These are phyloP conservation scores for Sebastes flavidus DNA, from an alignment of 2,797 vertebrate species.

Conservation along the genomic window DNA sequence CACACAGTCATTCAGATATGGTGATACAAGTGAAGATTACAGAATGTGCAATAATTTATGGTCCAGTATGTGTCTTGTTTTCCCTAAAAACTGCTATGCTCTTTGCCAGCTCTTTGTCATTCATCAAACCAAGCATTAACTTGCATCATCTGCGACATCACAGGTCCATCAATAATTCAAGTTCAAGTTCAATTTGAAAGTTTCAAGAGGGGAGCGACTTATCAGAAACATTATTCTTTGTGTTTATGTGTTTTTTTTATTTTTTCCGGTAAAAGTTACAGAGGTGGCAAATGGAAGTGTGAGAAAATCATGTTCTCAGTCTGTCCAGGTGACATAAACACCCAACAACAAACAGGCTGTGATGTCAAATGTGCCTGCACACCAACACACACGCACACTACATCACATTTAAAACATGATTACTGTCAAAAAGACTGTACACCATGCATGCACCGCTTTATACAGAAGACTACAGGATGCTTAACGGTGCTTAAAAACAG, in stretches of 20 bases:
- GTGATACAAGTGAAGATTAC: too few species aligned
- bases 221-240: background rate
- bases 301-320: slow-evolving; percentile 22
- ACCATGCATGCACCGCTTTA: too few species aligned
- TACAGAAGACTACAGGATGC: background rate
- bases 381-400: background rate
- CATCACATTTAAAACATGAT: background rate
- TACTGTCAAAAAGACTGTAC: background rate
- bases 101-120: too few species aligned
- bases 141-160: background rate
- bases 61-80: too few species aligned
- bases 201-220: background rate
- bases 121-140: background rate
- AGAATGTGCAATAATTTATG: too few species aligned
- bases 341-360: background rate
- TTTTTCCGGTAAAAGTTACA: background rate
- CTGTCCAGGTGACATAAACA: background rate
- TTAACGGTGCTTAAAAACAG: background rate
- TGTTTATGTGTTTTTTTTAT: background rate
- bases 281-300: slow-evolving; percentile 17
- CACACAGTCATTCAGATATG: too few species aligned
- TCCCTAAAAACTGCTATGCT: too few species aligned
- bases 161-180: background rate
- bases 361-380: background rate
- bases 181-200: slow-evolving; percentile 8